phyloP scores from a whole-genome alignment of 2,797 vertebrate genomes.

The Sebastes diploproa region DNA sequence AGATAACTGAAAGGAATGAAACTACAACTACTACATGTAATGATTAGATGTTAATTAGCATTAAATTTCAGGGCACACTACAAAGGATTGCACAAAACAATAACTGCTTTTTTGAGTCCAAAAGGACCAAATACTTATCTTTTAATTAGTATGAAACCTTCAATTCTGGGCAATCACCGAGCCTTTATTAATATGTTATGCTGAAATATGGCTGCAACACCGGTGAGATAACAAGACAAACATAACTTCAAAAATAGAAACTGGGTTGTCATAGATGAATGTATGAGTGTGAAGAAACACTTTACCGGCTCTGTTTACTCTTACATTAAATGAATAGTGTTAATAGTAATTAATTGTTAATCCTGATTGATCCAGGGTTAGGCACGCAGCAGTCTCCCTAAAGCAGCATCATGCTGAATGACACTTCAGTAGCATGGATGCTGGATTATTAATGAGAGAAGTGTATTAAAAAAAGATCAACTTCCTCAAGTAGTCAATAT shows the following conservation, averaged over 20 bases:
- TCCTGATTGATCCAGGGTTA: not conserved
- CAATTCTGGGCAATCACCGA: not conserved
- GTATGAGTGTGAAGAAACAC: not conserved
- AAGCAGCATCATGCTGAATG: not conserved
- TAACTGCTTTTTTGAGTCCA: not conserved
- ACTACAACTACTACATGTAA: not conserved
- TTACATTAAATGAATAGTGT: not conserved
- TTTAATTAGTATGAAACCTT: not conserved
- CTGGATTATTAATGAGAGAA: not conserved
- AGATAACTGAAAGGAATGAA: slow-evolving; percentile 19
- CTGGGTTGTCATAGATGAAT: slow-evolving; percentile 4
- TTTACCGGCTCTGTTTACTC: not conserved
- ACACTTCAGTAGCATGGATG: not conserved
- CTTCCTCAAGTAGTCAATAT: not conserved
- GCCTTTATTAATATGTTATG: not conserved
- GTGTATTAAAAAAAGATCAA: not conserved
- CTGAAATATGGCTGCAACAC: not conserved
- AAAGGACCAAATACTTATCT: not conserved
- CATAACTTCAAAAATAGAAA: not conserved
- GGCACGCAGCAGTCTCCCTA: not conserved
- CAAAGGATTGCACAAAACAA: slow-evolving; percentile 1
- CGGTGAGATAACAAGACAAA: not conserved
- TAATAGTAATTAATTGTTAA: not conserved
- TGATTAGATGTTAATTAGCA: slow-evolving; percentile 2
- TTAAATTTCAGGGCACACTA: slow-evolving; percentile 33